Evolutionary conservation across 2,888 invertebrate species (phyloP).

Genomic region (Cheilosia vernalis): DNA sequence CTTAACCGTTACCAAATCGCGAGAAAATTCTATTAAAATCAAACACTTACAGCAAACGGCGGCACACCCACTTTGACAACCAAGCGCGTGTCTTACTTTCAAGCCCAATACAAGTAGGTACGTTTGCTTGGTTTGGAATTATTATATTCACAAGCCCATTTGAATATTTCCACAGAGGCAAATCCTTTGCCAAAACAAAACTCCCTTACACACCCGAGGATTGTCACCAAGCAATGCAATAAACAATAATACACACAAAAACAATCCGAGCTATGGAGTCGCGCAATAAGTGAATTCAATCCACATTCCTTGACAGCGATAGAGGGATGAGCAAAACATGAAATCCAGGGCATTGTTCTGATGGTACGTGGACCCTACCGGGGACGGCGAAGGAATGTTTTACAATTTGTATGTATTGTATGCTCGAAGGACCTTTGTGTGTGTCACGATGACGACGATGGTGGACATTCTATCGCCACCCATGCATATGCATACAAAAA

Average conservation of each 20-base stretch:
- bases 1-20: conserved; percentile 11
- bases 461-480: conserved; percentile 39
- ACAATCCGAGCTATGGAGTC: conserved; percentile 47
- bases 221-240: conserved; percentile 58
- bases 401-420: conserved; percentile 53
- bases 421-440: conserved; percentile 57
- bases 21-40: conserved; percentile 60
- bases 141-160: conserved; percentile 47
- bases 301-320: conserved; percentile 47
- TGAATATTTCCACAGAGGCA: conserved; percentile 62
- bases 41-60: conserved; percentile 12
- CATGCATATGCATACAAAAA: conserved; percentile 46
- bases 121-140: conserved; percentile 33
- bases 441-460: conserved; percentile 46
- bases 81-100: background rate
- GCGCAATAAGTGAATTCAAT: conserved; percentile 66
- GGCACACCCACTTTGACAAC: conserved; percentile 14
- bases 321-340: conserved; percentile 42
- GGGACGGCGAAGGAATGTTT: conserved; percentile 16
- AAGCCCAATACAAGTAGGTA: background rate
- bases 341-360: conserved; percentile 52
- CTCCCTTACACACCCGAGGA: background rate
- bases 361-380: background rate
- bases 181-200: conserved; percentile 14
- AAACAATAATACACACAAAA: conserved; percentile 47